These are phyloP conservation scores for Lynx canadensis DNA, from an alignment of 2,113 vertebrate species.

Conservation along the genomic window DNA sequence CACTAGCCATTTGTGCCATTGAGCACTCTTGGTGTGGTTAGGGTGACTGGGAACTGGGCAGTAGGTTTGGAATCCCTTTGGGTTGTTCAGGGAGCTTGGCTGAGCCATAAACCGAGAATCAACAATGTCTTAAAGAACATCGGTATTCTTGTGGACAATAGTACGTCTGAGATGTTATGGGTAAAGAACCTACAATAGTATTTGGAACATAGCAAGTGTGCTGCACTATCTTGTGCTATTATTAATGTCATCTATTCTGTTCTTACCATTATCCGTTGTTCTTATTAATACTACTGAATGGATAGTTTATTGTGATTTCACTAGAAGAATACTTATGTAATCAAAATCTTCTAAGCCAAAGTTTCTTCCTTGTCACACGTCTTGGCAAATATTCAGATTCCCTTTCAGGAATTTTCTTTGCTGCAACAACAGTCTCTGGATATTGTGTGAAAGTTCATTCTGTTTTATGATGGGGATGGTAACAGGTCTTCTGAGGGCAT, in stretches of 20 bases:
- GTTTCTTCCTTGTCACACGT: conserved; percentile 63
- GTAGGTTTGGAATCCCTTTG: not conserved
- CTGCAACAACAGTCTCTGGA: conserved; percentile 59
- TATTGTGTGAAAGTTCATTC: conserved; percentile 54
- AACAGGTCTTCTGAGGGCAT: not conserved
- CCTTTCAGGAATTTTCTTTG: conserved; percentile 60
- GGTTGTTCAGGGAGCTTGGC: not conserved
- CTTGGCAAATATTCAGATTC: conserved; percentile 52
- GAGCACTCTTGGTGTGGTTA: not conserved
- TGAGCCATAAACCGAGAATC: not conserved
- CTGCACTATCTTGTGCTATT: not conserved
- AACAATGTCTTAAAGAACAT: not conserved
- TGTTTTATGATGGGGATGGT: not conserved
- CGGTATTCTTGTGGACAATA: not conserved
- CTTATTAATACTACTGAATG: not conserved
- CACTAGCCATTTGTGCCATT: not conserved
- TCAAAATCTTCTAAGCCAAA: conserved; percentile 72
- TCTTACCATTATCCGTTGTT: not conserved
- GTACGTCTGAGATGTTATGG: not conserved
- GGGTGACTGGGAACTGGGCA: not conserved
- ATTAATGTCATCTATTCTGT: not conserved
- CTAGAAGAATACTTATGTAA: conserved; percentile 45
- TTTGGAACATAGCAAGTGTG: not conserved
- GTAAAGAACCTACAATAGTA: not conserved
- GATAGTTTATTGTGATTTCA: conserved; percentile 54